Evolutionary conservation across 92 coral and sea anemone genomes (phyloP), one percentile per base, ranked within the genome.

Genomic region (Paragorgia papillata): DNA sequence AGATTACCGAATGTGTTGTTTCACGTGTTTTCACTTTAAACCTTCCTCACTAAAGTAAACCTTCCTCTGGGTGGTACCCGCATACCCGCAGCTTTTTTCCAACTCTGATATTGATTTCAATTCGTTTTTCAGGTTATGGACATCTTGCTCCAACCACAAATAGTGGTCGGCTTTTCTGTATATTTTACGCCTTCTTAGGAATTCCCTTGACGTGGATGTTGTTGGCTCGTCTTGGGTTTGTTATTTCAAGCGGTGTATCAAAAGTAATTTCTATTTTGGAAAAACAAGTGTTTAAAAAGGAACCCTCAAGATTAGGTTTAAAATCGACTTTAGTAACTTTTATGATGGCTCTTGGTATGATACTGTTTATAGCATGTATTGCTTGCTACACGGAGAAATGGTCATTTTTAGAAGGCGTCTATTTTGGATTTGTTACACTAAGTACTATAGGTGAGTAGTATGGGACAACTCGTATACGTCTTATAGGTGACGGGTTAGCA

Each of bases 161-260:
- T 20, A 84, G 78, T 26, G 99, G 99, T 22, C 97, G 97, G 30
- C 39, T 95, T 46, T 95, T 95, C 65, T 95, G 99, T 60, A 89
- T 95, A 48, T 54, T 95, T 12, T 95, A 95, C 81, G 99, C 99
- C 18, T 76, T 95, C 49, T 84, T 95, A 40, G 99, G 99, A 29
- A 95, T 95, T 87, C 99, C 99, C 58, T 86, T 95, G 86, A 91
- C 99, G 34, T 95, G 99, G 99, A 82, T 91, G 41, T 75, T 95
- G 92, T 74, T 95, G 37, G 92, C 99, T 73, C 92, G 96, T 69
- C 87, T 95, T 85, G 99, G 97, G 22, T 90, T 84, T 51, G 84
- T 80, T 34, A 91, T 95, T 22, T 88, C 90, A 41, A 84, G 83
- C 32, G 83, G 92, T 74, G 90, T 91, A 65, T 57, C 84, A 21